phyloP scores from a whole-genome alignment of 1,140 invertebrate species.

The Catajapyx aquilonaris region DNA sequence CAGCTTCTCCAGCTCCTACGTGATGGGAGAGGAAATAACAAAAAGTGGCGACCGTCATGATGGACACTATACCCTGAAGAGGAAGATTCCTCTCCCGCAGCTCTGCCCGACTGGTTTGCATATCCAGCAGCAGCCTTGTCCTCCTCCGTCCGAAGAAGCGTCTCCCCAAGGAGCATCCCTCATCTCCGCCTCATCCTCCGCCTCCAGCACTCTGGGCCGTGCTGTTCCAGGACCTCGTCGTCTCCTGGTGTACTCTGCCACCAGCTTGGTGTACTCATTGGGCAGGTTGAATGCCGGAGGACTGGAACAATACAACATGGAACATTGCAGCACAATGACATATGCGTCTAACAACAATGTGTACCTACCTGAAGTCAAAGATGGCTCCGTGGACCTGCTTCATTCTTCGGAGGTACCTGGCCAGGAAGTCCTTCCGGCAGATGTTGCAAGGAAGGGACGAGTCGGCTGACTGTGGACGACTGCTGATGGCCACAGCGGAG shows the following conservation, averaged over 20 bases:
- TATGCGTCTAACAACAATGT: constrained; percentile 2
- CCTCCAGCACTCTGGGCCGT: constrained; percentile 12
- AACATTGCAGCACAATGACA: constrained; percentile 2
- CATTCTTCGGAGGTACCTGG: constrained; percentile 57
- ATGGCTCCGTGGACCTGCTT: constrained; percentile 53
- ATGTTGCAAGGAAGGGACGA: constrained; percentile 21
- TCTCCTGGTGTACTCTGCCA: constrained; percentile 44
- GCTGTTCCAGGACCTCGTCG: constrained; percentile 9
- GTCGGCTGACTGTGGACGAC: not conserved
- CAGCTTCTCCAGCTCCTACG: constrained; percentile 48
- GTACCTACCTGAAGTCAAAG: constrained; percentile 53
- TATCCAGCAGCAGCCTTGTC: constrained; percentile 40
- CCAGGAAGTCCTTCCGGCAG: constrained; percentile 57
- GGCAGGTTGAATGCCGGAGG: constrained; percentile 59
- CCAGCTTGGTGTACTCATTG: constrained; percentile 60
- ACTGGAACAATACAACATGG: constrained; percentile 22
- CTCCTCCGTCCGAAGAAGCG: not conserved
- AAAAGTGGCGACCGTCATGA: not conserved
- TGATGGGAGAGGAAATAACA: not conserved
- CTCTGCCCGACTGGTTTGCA: constrained; percentile 69
- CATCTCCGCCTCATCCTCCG: not conserved
- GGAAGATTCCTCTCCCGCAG: constrained; percentile 57
- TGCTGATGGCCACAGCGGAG: not conserved
- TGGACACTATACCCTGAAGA: constrained; percentile 63
- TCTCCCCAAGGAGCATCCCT: no score